Percentiles rank a stretch among this genome's conserved stretches.
These are phyloP conservation scores for Trichopria drosophilae DNA, from an alignment of 2,888 invertebrate genomes.

Conservation along the genomic window DNA sequence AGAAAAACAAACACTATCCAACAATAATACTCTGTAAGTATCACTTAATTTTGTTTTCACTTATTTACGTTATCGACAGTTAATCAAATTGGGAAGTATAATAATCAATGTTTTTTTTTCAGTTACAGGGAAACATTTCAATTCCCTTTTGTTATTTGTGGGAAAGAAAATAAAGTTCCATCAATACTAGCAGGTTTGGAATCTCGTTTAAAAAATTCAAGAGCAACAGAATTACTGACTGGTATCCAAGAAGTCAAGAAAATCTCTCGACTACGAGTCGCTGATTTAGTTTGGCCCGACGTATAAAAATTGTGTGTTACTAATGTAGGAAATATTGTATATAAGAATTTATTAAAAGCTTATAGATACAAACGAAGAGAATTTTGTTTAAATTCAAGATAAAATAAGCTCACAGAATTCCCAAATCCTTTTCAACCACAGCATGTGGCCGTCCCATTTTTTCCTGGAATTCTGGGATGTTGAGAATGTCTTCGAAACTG, in stretches of 20 bases:
- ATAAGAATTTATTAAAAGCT: conserved; percentile 31
- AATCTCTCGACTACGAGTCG: conserved; percentile 66
- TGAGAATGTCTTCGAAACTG: conserved; percentile 75
- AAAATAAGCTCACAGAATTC: conserved; percentile 62
- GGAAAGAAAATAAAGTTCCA: conserved; percentile 65
- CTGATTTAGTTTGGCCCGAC: conserved; percentile 59
- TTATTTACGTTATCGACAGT: too few species aligned
- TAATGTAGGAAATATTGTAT: conserved; percentile 15
- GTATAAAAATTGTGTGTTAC: conserved; percentile 64
- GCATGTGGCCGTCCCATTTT: conserved; percentile 81
- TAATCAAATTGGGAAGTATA: too few species aligned
- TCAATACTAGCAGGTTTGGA: conserved; percentile 65
- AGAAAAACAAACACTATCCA: conserved; percentile 61
- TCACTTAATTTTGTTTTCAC: conserved; percentile 15
- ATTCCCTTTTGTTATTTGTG: conserved; percentile 72
- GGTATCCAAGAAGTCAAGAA: conserved; percentile 72
- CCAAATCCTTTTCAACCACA: conserved; percentile 74
- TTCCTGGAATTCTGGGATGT: conserved; percentile 73
- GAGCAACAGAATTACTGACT: conserved; percentile 62
- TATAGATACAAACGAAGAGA: conserved; percentile 17
- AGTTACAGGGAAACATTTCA: conserved; percentile 67
- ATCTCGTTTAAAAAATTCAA: conserved; percentile 61
- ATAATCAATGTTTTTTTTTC: not conserved
- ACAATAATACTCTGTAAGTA: conserved; percentile 57
- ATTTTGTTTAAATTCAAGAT: not conserved